These are phyloP conservation scores for Melikaiella ostensackeni DNA, from an alignment of 2,888 invertebrate genomes.

Conservation along the genomic window DNA sequence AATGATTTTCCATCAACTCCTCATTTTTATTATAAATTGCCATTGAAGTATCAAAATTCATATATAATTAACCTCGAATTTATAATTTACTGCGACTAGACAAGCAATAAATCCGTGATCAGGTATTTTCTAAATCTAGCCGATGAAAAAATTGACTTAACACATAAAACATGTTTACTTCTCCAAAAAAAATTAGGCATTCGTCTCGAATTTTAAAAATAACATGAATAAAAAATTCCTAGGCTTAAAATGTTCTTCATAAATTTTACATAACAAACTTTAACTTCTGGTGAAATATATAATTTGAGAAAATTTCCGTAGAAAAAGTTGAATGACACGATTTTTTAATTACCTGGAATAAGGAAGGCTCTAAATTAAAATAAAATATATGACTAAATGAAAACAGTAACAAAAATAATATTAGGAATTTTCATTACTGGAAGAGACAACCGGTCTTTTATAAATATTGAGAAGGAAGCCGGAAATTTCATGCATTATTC, in stretches of 20 bases:
- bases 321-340: not conserved
- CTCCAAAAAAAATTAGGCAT: not conserved
- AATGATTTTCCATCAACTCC: not conserved
- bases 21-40: not conserved
- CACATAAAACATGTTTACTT: not conserved
- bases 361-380: not conserved
- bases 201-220: not conserved
- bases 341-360: not conserved
- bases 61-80: not conserved
- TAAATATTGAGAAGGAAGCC: not conserved
- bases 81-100: not conserved
- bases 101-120: not conserved
- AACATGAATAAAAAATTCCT: not conserved
- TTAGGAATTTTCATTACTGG: not conserved
- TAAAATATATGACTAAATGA: not conserved
- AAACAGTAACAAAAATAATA: not conserved
- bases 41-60: not conserved
- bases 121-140: not conserved
- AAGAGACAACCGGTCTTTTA: not conserved
- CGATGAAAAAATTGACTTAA: not conserved
- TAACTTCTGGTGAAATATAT: too few relatives aligned
- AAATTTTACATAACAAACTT: too few relatives aligned
- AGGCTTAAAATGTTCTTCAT: too few relatives aligned
- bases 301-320: too few relatives aligned
- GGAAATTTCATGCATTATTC: not conserved